These are phyloP conservation scores for Amphipyra tragopoginis DNA, from an alignment of 2,888 invertebrate genomes.

Conservation along the genomic window DNA sequence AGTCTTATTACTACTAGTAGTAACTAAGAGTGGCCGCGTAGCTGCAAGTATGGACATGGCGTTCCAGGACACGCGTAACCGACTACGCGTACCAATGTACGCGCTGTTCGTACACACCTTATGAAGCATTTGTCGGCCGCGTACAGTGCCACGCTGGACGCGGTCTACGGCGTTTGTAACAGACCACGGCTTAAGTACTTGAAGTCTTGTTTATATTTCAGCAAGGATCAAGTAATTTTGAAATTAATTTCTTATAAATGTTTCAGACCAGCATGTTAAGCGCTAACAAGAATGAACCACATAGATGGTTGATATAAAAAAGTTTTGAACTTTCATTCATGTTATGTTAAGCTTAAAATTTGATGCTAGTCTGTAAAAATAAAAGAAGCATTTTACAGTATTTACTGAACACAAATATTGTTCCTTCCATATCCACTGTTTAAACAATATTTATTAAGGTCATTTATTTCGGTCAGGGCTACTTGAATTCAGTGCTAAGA, in stretches of 20 bases:
- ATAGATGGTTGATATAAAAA: neutral
- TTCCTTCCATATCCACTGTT: slow-evolving; percentile 36
- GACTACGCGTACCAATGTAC: too few species aligned
- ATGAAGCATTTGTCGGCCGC: too few species aligned
- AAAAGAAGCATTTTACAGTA: slow-evolving; percentile 39
- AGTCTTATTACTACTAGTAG: too few species aligned
- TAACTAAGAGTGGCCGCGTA: too few species aligned
- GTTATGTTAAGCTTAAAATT: slow-evolving; percentile 12
- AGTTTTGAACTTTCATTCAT: neutral
- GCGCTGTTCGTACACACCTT: too few species aligned
- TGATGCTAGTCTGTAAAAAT: slow-evolving; percentile 23
- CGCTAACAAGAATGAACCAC: neutral
- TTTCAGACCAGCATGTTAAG: neutral
- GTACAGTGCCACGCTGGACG: too few species aligned
- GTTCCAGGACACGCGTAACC: too few species aligned
- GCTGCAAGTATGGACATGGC: too few species aligned
- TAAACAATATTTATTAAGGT: slow-evolving; percentile 48
- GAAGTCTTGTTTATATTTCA: too few species aligned
- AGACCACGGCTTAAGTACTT: too few species aligned
- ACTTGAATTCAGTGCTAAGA: slow-evolving; percentile 25
- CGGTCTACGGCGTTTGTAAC: too few species aligned
- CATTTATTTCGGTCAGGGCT: slow-evolving; percentile 62
- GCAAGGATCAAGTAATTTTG: too few species aligned
- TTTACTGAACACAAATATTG: slow-evolving; percentile 44
- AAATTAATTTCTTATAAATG: neutral